Evolutionary conservation across 2,113 vertebrate species (phyloP), one percentile per base, ranked within the genome.

Genomic region (Cyphomyrus discorhynchus): DNA sequence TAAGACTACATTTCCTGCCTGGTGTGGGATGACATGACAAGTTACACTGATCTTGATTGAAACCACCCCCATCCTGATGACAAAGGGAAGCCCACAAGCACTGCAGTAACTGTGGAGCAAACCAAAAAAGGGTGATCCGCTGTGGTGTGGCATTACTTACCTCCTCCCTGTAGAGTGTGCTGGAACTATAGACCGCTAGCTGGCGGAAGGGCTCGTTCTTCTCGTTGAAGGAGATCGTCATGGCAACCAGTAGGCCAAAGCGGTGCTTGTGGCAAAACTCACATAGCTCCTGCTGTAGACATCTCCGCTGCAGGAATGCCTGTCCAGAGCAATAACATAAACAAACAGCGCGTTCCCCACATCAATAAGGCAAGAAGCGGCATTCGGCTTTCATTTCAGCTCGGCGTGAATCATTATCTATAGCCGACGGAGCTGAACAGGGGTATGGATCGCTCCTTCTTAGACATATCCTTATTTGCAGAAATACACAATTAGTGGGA

Each of bases 201-300:
- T 98, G 97, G 47, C 98, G 95, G 10, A 93, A 94, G 35, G 97
- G 98, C 90, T 98, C 95, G 0, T 96, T 92, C n/a, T 2, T 88
- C 2, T 95, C 49, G 0, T 90, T 94, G 82, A 96, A 98, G 52
- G 95, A 96, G 92, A 99, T 97, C 0, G 94, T 95, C 98, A 99
- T 99, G 93, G 96, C 91, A 10, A 99, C 93, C 92, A 99, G 86
- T 87, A 94, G 94, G 0, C 95, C 89, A 15, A 94, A 98, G 74
- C 93, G 94, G 9, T 92, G 92, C 52, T 90, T 93, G 11, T 93
- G 96, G 94, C 97, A 98, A 93, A 98, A 98, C 19, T 91, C 45
- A 0, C 93, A 94, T 83, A 99, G 94, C 46, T 98, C 97, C 84
- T 93, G 92, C 88, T 96, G 94, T 90, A 98, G 24, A 17, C 90